Conservation (phyloP, 2,797 vertebrate genomes). For the Cirrhinus molitorella region DNA sequence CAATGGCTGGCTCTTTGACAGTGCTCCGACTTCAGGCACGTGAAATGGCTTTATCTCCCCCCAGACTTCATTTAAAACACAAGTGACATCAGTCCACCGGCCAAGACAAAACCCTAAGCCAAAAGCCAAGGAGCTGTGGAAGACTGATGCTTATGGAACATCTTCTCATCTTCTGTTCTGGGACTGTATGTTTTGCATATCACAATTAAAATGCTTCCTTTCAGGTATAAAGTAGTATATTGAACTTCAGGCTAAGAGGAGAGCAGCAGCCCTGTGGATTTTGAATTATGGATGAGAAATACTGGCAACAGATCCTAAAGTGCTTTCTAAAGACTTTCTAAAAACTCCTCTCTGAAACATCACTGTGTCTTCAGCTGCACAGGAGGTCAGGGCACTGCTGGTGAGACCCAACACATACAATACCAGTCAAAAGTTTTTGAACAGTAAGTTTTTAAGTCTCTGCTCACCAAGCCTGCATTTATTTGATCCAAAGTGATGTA, state of each 20-base stretch:
- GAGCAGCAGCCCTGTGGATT: constrained; percentile 27
- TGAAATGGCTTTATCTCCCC: constrained; percentile 46
- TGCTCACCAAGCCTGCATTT: too few relatives aligned
- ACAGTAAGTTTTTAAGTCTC: too few relatives aligned
- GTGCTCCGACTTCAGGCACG: constrained; percentile 28
- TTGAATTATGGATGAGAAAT: constrained; percentile 24
- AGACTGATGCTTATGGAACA: constrained; percentile 36
- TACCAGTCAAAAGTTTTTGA: too few relatives aligned
- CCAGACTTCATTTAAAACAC: constrained; percentile 45
- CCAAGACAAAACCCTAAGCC: constrained; percentile 37
- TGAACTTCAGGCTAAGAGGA: constrained; percentile 7
- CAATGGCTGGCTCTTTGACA: constrained; percentile 13
- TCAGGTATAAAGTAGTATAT: neutral
- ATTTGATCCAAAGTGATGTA: too few relatives aligned
- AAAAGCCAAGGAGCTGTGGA: constrained; percentile 60
- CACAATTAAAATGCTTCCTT: constrained; percentile 28
- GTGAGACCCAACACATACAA: too few relatives aligned
- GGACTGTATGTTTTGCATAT: constrained; percentile 21
- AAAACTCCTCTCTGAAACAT: neutral
- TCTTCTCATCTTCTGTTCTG: constrained; percentile 26
- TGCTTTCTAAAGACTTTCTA: constrained; percentile 1
- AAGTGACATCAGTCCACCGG: constrained; percentile 32
- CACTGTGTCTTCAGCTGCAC: constrained; percentile 10
- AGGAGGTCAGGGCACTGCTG: constrained; percentile 44
- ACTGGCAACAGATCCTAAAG: neutral